Evolutionary conservation across 2,113 vertebrate genomes (phyloP), one percentile per base, ranked within the genome.

Genomic region (Stigmatopora nigra): DNA sequence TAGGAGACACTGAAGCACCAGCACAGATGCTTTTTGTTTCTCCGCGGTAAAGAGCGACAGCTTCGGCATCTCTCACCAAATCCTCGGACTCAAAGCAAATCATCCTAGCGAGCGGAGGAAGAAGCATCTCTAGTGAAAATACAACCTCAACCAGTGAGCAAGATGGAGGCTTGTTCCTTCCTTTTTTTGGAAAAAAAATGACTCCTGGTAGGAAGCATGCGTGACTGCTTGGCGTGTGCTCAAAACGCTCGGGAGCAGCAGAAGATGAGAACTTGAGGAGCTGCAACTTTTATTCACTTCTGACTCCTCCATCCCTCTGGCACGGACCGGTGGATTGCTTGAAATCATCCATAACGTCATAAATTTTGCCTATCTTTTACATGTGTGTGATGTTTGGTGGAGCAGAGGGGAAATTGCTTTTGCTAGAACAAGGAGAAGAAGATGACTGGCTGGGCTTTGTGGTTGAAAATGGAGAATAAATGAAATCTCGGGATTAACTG

Each of bases 251-350:
- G 1, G 68, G 69, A 68, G 69, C 77, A 69, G 69, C 15, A 68
- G 68, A 41, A 70, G 81, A 72, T n/a, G 64, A 77, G 78, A 85
- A 88, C 79, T 88, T 89, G 75, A 73, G 81, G 77, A 85, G 56
- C 77, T 69, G 82, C 73, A 91, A 91, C 88, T 91, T 90, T 89
- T 81, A 73, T 78, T 82, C 86, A 87, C 84, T 87, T 87, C 76
- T 9, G 65, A 82, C 61, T 84, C 70, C 17, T 31, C 66, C 71
- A 15, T 66, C 16, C 69, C 70, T 81, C 78, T 77, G 60, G 1
- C 74, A 53, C 59, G n/a, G 57, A 73, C 73, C 75, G 76, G 12
- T 65, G 82, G 79, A 83, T 79, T 61, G 70, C 25, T 56, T 31
- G 53, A 14, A 58, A 64, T 44, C 11, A 49, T 22, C 69, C 5